Evolutionary conservation across 2,888 invertebrate species (phyloP).

Genomic region (Prenolepis imparis): DNA sequence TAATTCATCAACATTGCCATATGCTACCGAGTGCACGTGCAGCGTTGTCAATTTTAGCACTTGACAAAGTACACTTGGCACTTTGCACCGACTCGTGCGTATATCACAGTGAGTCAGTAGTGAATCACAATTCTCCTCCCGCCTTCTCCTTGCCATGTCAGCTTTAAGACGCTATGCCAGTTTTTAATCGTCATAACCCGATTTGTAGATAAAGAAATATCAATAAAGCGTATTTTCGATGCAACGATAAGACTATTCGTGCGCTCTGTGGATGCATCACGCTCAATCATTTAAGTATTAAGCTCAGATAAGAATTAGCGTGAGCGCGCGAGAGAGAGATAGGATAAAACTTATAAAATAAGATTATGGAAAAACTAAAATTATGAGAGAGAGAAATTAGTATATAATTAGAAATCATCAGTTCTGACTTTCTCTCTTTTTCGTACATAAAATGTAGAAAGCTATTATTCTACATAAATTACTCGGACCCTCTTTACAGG

Average conservation of each 20-base stretch:
- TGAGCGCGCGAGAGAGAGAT: background rate
- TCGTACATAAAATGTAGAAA: background rate
- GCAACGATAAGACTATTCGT: conserved; percentile 23
- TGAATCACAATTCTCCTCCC: conserved; percentile 34
- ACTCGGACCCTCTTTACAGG: background rate
- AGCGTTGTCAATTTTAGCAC: conserved; percentile 48
- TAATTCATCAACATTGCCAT: conserved; percentile 45
- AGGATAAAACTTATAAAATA: conserved; percentile 1
- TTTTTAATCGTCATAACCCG: conserved; percentile 55
- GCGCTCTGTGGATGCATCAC: background rate
- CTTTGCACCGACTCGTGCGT: conserved; percentile 52
- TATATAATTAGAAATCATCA: background rate
- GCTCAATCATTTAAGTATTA: background rate
- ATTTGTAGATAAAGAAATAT: conserved; percentile 40
- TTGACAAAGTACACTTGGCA: conserved; percentile 53
- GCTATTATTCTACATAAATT: conserved; percentile 1
- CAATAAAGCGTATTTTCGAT: conserved; percentile 37
- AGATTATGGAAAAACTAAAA: background rate
- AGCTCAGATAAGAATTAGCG: background rate
- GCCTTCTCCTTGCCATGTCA: background rate
- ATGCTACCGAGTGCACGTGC: conserved; percentile 39
- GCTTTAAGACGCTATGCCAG: conserved; percentile 27
- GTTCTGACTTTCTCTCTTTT: background rate
- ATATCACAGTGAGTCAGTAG: conserved; percentile 52
- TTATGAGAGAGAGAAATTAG: background rate